Conservation (phyloP, 2,888 invertebrate genomes). For the Tromatobia lineatoria region DNA sequence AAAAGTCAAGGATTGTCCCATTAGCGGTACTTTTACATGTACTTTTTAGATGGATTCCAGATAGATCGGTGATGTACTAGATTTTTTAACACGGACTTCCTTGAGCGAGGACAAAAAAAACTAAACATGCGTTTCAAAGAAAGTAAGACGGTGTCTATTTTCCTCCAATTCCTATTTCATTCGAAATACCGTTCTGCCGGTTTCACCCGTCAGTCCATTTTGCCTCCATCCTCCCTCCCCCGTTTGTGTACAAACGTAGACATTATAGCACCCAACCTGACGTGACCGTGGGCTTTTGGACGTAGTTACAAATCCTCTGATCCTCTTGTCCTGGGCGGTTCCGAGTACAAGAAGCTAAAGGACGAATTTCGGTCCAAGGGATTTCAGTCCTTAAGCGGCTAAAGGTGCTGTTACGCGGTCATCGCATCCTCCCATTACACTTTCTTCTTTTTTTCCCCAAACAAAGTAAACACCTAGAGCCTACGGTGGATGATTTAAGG, state of each 20-base stretch:
- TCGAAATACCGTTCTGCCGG: too few species aligned
- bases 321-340: constrained; percentile 48
- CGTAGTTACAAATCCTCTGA: constrained; percentile 59
- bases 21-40: too few species aligned
- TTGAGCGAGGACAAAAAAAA: too few species aligned
- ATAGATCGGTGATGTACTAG: too few species aligned
- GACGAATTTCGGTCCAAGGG: constrained; percentile 2
- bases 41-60: too few species aligned
- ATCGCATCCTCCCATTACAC: not conserved
- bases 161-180: too few species aligned
- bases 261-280: not conserved
- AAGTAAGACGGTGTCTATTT: too few species aligned
- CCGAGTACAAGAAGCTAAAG: not conserved
- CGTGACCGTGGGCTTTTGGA: constrained; percentile 31
- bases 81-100: too few species aligned
- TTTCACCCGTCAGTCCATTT: too few species aligned
- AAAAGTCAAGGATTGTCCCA: too few species aligned
- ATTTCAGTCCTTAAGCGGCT: constrained; percentile 31
- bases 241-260: not conserved
- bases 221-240: too few species aligned
- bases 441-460: not conserved
- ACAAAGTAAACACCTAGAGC: constrained; percentile 1
- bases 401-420: constrained; percentile 36
- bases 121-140: too few species aligned
- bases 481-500: not conserved